phyloP scores from a whole-genome alignment of 2,888 invertebrate species.

The Diarsia rubi region DNA sequence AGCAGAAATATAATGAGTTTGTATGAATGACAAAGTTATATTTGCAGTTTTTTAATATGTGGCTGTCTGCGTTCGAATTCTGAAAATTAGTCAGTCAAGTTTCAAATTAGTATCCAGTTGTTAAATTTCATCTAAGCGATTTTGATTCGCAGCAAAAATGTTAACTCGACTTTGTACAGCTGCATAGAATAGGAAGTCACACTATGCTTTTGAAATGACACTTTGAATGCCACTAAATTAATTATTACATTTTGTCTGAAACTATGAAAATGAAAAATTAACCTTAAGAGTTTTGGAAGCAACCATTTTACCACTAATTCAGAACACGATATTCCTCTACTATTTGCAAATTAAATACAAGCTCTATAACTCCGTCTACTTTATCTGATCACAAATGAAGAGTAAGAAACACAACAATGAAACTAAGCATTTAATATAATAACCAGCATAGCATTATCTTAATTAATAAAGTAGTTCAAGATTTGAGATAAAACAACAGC shows the following conservation, averaged over 20 bases:
- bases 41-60: too few relatives aligned
- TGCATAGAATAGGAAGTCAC: neutral
- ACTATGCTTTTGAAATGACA: neutral
- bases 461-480: constrained; percentile 28
- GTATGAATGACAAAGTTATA: too few relatives aligned
- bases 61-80: neutral
- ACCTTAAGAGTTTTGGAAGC: neutral
- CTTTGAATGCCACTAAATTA: neutral
- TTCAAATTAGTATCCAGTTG: neutral
- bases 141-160: neutral
- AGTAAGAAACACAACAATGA: neutral
- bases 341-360: neutral
- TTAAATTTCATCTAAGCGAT: neutral
- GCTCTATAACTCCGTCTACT: neutral
- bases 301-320: neutral
- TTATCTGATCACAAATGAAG: neutral
- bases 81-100: too few relatives aligned
- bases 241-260: too few relatives aligned
- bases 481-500: constrained; percentile 9
- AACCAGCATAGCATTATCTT: constrained; percentile 11
- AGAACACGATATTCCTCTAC: neutral
- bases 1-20: too few relatives aligned
- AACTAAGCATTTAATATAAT: constrained; percentile 14
- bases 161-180: neutral
- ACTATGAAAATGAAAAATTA: neutral